Percentiles rank a stretch among this genome's conserved stretches.
These are phyloP conservation scores for Pteronura brasiliensis DNA, from an alignment of 2,113 vertebrate genomes.

Conservation along the genomic window DNA sequence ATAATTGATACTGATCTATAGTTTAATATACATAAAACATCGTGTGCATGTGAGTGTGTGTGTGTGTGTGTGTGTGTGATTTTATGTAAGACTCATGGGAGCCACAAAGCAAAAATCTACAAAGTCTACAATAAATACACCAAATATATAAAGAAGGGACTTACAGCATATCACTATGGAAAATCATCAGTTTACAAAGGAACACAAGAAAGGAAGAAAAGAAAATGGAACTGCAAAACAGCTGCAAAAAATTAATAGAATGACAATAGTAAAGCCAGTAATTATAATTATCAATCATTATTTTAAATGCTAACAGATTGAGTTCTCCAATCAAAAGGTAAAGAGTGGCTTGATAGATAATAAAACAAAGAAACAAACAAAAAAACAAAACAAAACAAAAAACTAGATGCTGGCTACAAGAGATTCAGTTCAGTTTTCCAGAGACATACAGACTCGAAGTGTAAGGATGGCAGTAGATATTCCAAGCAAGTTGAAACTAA, in stretches of 20 bases:
- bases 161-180: background rate
- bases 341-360: background rate
- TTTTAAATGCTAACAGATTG: background rate
- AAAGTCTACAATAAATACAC: background rate
- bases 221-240: background rate
- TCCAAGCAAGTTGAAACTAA: background rate
- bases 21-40: background rate
- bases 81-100: background rate
- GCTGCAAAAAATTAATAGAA: background rate
- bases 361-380: background rate
- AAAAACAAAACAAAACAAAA: too few species aligned
- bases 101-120: background rate
- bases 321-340: too few species aligned
- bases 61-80: too few species aligned
- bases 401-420: background rate
- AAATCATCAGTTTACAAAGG: background rate
- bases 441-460: background rate
- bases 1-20: background rate
- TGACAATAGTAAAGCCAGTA: background rate
- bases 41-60: too few species aligned
- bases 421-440: background rate
- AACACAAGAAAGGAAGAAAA: background rate
- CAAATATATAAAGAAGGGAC: background rate
- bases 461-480: background rate
- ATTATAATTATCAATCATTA: background rate